phyloP scores from a whole-genome alignment of 2,113 vertebrate species.

The Morone chrysops region DNA sequence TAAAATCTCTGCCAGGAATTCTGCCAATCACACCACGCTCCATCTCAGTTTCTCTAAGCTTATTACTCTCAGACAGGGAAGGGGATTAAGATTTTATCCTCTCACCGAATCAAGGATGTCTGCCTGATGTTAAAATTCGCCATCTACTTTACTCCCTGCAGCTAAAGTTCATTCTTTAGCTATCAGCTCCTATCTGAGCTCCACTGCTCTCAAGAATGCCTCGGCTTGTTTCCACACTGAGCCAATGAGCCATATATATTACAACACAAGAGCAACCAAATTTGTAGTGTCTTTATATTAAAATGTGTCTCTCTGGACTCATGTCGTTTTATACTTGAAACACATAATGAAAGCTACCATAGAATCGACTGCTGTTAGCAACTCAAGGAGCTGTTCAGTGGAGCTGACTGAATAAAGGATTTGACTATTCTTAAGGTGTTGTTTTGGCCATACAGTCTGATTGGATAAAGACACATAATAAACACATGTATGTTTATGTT shows the following conservation, averaged over 20 bases:
- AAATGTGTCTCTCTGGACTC: background rate
- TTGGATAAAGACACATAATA: background rate
- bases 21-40: conserved; percentile 11
- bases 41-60: conserved; percentile 36
- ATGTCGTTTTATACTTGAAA: background rate
- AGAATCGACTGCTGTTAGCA: background rate
- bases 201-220: conserved; percentile 4
- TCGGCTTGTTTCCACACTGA: background rate
- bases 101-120: conserved; percentile 28
- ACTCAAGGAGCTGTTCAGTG: background rate
- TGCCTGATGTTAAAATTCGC: conserved; percentile 36
- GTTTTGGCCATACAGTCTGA: background rate
- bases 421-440: background rate
- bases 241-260: conserved; percentile 27
- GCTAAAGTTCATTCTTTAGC: conserved; percentile 38
- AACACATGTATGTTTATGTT: background rate
- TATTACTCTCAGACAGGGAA: conserved; percentile 40
- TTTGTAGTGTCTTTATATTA: background rate
- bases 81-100: conserved; percentile 57
- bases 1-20: conserved; percentile 21
- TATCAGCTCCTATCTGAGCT: conserved; percentile 16
- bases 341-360: background rate
- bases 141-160: conserved; percentile 46
- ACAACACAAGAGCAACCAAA: background rate
- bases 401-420: background rate